Base-by-base conservation (phyloP, 1,140 invertebrate genomes). In the Tetramorium parvispinum region DNA sequence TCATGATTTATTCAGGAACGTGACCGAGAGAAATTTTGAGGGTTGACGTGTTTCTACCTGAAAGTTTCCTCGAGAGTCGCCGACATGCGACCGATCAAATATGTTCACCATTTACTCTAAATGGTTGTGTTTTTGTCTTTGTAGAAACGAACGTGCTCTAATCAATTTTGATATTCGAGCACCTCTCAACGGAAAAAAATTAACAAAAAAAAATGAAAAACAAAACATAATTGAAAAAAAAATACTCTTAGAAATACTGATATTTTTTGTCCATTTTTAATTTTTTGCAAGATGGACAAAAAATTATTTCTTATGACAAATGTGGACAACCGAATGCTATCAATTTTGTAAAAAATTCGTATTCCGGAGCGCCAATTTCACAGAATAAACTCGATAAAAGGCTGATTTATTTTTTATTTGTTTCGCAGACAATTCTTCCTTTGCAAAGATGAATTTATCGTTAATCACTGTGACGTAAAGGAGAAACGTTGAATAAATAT, bases 1-100 rank as follows among this genome's bases (percentile, higher is more conserved):
- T 0, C 21, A 32, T 40, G 32, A 77, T 78, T 85, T 85, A 85
- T 85, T 85, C 57, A 78, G 24, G 43, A 63, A 76, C 43, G 21
- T 77, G 73, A 85, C 57, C 16, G 16, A 85, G 27, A 76, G 43
- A 85, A 51, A 76, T 63, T 27, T 76, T 85, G 57, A 85, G 81
- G 55, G 55, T 51, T 63, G n/a, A 37, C 8, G 43, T 10, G 40
- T 49, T 16, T 6, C 10, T 8, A 8, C 3, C 37, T 18, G 21
- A 53, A 66, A 79, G 13, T 66, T 53, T 66, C n/a, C 8, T 24
- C n/a, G 3, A n/a, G 13, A 27, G 57, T 76, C 81, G 63, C 27
- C 10, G 32, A 13, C 5, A 2, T 2, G 32, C 73, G 1, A 16
- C 21, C 32, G 4, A 6, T 46, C n/a, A 4, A 16, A 16, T 24